A percentile compares a stretch with the other conserved stretches of the same genome.
phyloP scores from a whole-genome alignment of 2,113 vertebrate genomes.

The Rana temporaria region DNA sequence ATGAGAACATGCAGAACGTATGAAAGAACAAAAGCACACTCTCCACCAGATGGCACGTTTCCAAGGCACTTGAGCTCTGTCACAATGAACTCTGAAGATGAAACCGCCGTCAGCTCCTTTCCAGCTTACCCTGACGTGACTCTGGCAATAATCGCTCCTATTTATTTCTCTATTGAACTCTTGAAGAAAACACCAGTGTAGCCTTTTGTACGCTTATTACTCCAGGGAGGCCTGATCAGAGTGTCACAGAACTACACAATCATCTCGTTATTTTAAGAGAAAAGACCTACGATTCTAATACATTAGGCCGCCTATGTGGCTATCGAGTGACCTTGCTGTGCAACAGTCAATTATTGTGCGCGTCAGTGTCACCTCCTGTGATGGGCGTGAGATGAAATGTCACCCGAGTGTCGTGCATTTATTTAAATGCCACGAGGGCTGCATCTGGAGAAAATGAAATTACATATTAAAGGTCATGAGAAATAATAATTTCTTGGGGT shows the following conservation, averaged over 20 bases:
- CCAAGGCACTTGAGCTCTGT: constrained; percentile 18
- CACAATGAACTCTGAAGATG: constrained; percentile 2
- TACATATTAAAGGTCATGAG: constrained; percentile 50
- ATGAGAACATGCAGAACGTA: not conserved
- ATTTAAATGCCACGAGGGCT: constrained; percentile 48
- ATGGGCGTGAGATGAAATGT: constrained; percentile 52
- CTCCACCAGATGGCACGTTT: constrained; percentile 40
- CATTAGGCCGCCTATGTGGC: not conserved
- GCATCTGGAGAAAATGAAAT: constrained; percentile 39
- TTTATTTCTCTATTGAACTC: constrained; percentile 42
- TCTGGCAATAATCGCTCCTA: constrained; percentile 23
- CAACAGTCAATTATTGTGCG: constrained; percentile 18
- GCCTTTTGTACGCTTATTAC: constrained; percentile 40
- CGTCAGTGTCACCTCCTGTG: constrained; percentile 20
- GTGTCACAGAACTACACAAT: constrained; percentile 6
- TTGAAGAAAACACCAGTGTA: constrained; percentile 6
- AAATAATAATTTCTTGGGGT: constrained; percentile 35
- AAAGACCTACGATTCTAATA: constrained; percentile 17
- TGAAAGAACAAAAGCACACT: constrained; percentile 23
- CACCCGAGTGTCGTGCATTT: constrained; percentile 33
- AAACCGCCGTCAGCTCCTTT: constrained; percentile 2
- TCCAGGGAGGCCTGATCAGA: constrained; percentile 17
- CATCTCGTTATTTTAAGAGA: constrained; percentile 39
- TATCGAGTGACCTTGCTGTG: constrained; percentile 30
- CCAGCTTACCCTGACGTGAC: constrained; percentile 25